Base-by-base conservation (phyloP, 2,888 invertebrate species). In the Agonopterix alstromeriana region DNA sequence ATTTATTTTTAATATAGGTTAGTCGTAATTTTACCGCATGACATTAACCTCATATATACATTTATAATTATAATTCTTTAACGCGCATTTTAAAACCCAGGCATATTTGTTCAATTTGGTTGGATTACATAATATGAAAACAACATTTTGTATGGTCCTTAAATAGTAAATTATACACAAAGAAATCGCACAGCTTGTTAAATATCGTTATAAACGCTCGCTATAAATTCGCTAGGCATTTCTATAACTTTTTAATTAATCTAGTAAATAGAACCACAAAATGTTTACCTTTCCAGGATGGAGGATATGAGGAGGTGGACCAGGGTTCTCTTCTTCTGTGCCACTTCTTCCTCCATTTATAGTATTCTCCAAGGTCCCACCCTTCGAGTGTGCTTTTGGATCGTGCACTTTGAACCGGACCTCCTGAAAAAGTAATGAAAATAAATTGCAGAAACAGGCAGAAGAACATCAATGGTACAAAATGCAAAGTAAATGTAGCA, bases 361-460 rank as follows among this genome's bases (percentile, higher is more conserved):
- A 51, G 96, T 97, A 78, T 96, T 97, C 84, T 97, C 97, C 68
- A 97, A 89, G 17, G 96, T 96, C 44, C 96, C 96, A 50, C 97
- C 97, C 89, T 97, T 97, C 73, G 96, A 95, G 89, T 97, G 96
- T 79, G 94, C 95, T 90, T 97, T 97, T 46, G 96, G 96, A 90
- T 97, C 97, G 90, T 96, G 96, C 60, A 96, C 96, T 91, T 97
- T 97, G 91, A 95, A 97, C 79, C 97, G 94, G 86, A 97, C 97
- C 93, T 97, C 96, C 96, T 97, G 94, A 90, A 82, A 75, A 49
- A 42, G 35, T 9, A 36, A 44, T 46, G 50, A 46, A 27, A 54
- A 53, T 49, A 17, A 50, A 43, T 48, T 46, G 46, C 38, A 53
- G 46, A 44, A 45, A n/a, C 42, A 48, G 38, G 41, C 27, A 45